Conservation (phyloP, 2,797 vertebrate genomes). For the Pipistrellus pygmaeus region DNA sequence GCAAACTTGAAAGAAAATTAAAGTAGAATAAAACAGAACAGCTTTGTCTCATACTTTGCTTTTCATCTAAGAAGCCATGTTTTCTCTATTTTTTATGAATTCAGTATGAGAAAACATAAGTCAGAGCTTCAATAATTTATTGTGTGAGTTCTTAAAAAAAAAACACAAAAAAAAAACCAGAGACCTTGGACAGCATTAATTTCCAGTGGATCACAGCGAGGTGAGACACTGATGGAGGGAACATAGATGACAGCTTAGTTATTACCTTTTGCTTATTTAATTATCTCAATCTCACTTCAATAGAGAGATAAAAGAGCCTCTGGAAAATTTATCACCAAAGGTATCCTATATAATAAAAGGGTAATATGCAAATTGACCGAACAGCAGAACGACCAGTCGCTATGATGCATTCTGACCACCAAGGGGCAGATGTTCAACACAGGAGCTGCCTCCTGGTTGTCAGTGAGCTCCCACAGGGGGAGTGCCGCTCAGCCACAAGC, state of each 20-base stretch:
- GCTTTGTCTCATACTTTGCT: not conserved
- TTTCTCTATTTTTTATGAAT: not conserved
- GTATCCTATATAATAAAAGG: too few species aligned
- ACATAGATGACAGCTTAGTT: not conserved
- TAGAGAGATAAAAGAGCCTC: not conserved
- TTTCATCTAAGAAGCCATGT: constrained; percentile 22
- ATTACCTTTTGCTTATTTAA: constrained; percentile 47
- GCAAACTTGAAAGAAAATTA: not conserved
- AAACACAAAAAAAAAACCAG: not conserved
- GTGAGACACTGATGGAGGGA: not conserved
- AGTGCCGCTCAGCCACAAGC: too few species aligned
- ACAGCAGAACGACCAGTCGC: too few species aligned
- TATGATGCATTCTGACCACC: too few species aligned
- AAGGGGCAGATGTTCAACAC: too few species aligned
- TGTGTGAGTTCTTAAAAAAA: not conserved
- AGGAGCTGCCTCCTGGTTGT: too few species aligned
- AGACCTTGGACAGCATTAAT: not conserved
- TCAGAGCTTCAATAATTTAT: not conserved
- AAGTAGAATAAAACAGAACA: not conserved
- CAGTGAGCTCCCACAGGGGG: too few species aligned
- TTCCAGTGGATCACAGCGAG: not conserved
- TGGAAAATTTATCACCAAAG: not conserved
- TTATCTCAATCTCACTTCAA: constrained; percentile 12
- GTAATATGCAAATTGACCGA: too few species aligned
- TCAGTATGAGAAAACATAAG: not conserved